A percentile compares a stretch with the other conserved stretches of the same genome.
Evolutionary conservation across 30 jellyfish, hydroid and myxozoan species (phyloP).

Genomic region (Catostylus mosaicus): DNA sequence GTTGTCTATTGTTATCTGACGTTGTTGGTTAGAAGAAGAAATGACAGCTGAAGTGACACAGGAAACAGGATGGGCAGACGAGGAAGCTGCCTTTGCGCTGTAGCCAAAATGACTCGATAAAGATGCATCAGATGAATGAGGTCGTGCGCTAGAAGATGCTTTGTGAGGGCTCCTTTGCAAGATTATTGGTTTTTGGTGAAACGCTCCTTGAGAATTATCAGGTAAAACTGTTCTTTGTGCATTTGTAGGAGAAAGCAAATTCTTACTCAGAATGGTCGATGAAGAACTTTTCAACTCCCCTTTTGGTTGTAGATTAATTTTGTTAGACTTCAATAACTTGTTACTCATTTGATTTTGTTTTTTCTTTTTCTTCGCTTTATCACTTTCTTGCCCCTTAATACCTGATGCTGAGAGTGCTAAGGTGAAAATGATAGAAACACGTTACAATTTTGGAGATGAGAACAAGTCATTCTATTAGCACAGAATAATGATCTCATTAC

Average conservation of each 20-base stretch:
- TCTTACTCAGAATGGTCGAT: slow-evolving; percentile 27
- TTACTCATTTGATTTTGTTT: slow-evolving; percentile 49
- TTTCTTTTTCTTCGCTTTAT: slow-evolving; percentile 76
- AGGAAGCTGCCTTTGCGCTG: slow-evolving; percentile 9
- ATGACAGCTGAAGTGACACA: not conserved
- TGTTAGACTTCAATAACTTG: slow-evolving; percentile 67
- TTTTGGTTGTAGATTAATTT: slow-evolving; percentile 40
- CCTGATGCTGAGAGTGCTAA: slow-evolving; percentile 43
- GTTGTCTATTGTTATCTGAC: not conserved
- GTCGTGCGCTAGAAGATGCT: not conserved
- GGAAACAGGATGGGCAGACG: not conserved
- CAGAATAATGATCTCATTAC: no score
- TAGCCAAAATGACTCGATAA: slow-evolving; percentile 2
- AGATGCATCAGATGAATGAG: slow-evolving; percentile 17
- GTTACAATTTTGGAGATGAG: no score
- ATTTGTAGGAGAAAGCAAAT: slow-evolving; percentile 55
- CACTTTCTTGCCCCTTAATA: slow-evolving; percentile 54
- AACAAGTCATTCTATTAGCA: no score
- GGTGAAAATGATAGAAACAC: no score
- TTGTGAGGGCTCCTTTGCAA: slow-evolving; percentile 86
- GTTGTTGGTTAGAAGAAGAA: slow-evolving; percentile 1
- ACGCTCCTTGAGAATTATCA: slow-evolving; percentile 21
- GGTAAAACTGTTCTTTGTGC: slow-evolving; percentile 50
- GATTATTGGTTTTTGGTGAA: slow-evolving; percentile 80
- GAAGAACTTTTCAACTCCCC: slow-evolving; percentile 23